Conservation (phyloP, 2,797 vertebrate genomes). For the Urocyon cinereoargenteus region DNA sequence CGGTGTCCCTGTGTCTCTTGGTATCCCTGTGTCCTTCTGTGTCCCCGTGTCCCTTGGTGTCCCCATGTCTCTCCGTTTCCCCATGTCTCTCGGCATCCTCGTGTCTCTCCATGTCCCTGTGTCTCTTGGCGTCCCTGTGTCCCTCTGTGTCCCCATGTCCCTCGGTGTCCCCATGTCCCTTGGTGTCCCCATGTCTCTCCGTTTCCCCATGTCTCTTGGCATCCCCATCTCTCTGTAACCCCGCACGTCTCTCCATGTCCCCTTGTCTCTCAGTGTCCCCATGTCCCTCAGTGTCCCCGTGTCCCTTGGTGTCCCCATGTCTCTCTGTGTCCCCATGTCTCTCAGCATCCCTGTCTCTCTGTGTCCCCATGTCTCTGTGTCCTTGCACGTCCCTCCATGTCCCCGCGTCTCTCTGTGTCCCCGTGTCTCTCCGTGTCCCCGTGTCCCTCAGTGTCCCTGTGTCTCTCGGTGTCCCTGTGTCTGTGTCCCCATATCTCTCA, state of each 20-base stretch:
- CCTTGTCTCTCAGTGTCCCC: fast-evolving
- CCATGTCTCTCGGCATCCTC: fast-evolving
- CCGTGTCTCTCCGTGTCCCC: neutral
- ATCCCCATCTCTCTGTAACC: neutral
- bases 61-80: neutral
- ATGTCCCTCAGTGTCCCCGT: neutral
- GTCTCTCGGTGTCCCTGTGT: neutral
- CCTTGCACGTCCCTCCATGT: neutral
- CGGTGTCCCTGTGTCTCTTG: fast-evolving
- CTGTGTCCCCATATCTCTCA: neutral
- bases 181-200: neutral
- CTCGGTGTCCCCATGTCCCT: neutral
- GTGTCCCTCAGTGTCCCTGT: neutral
- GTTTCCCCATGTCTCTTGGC: fast-evolving
- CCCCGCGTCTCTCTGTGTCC: too few species aligned
- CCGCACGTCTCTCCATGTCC: fast-evolving
- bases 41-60: too few species aligned
- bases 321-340: fast-evolving
- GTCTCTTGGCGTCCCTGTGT: neutral
- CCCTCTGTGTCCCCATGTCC: too few species aligned
- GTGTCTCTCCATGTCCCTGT: neutral
- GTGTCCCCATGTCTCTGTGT: too few species aligned
- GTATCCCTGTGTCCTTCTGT: fast-evolving
- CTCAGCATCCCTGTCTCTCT: neutral
- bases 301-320: neutral